Evolutionary conservation across 1,140 invertebrate genomes (phyloP).

Genomic region (Listronotus bonariensis): DNA sequence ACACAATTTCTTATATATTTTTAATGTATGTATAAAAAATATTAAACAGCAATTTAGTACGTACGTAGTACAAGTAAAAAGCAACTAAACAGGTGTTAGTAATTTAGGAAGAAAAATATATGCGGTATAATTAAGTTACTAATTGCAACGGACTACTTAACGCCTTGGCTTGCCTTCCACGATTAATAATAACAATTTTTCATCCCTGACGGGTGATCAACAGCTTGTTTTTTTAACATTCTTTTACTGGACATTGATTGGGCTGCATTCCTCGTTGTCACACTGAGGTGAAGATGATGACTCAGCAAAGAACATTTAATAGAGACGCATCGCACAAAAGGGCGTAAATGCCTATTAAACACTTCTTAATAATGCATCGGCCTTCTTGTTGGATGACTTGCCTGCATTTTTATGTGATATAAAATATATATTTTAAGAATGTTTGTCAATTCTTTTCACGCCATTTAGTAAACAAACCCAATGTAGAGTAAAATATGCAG

Average conservation of each 20-base stretch:
- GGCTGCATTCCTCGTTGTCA: constrained; percentile 34
- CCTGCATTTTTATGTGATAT: neutral
- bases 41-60: too few species aligned
- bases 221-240: constrained; percentile 19
- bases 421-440: too few species aligned
- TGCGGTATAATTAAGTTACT: constrained; percentile 2
- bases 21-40: too few species aligned
- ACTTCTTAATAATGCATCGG: constrained; percentile 37
- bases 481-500: too few species aligned
- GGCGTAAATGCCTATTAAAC: constrained; percentile 39
- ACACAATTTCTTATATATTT: too few species aligned
- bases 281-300: constrained; percentile 23
- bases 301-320: constrained; percentile 23
- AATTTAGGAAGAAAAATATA: neutral
- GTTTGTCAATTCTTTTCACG: too few species aligned
- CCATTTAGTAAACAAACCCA: too few species aligned
- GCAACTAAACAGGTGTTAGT: too few species aligned
- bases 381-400: constrained; percentile 25
- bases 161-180: neutral
- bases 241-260: constrained; percentile 31
- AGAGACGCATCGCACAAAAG: constrained; percentile 36
- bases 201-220: constrained; percentile 30
- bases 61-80: too few species aligned
- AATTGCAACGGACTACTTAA: constrained; percentile 4
- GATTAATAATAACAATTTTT: constrained; percentile 29